Conservation (phyloP, 2,888 invertebrate genomes). For the Zhuqinia jingwanae region DNA sequence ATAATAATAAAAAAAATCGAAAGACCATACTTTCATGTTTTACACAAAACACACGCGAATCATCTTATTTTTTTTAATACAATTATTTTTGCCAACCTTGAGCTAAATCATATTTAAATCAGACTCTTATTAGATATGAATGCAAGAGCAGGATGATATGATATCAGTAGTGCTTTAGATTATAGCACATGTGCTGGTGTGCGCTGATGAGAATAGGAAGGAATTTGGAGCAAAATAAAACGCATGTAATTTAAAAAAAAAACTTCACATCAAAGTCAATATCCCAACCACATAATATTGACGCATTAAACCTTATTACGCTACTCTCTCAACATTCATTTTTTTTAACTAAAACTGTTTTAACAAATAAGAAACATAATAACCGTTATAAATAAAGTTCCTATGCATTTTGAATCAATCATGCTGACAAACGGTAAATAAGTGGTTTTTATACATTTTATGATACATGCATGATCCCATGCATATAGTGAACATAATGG, state of each 20-base stretch:
- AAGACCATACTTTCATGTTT: conserved; percentile 30
- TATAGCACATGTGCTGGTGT: conserved; percentile 1
- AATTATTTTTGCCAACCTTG: conserved; percentile 60
- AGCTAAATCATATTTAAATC: conserved; percentile 55
- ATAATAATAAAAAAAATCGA: conserved; percentile 16
- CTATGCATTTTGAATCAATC: too few species aligned
- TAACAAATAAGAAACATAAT: background rate
- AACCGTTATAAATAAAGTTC: background rate
- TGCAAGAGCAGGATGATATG: background rate
- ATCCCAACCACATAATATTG: too few species aligned
- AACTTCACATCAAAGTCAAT: conserved; percentile 34
- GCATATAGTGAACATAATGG: background rate
- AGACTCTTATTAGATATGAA: background rate
- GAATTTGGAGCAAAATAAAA: conserved; percentile 61
- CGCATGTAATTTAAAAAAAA: conserved; percentile 26
- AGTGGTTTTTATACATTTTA: too few species aligned
- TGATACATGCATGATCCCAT: background rate
- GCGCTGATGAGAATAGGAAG: conserved; percentile 57
- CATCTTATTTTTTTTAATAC: conserved; percentile 40
- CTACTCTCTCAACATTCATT: background rate
- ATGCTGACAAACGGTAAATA: too few species aligned
- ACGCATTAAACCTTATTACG: too few species aligned
- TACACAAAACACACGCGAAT: conserved; percentile 16
- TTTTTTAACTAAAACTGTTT: background rate
- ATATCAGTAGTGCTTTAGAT: background rate